These are phyloP conservation scores for Budorcas taxicolor DNA, from an alignment of 2,113 vertebrate species.

Conservation along the genomic window DNA sequence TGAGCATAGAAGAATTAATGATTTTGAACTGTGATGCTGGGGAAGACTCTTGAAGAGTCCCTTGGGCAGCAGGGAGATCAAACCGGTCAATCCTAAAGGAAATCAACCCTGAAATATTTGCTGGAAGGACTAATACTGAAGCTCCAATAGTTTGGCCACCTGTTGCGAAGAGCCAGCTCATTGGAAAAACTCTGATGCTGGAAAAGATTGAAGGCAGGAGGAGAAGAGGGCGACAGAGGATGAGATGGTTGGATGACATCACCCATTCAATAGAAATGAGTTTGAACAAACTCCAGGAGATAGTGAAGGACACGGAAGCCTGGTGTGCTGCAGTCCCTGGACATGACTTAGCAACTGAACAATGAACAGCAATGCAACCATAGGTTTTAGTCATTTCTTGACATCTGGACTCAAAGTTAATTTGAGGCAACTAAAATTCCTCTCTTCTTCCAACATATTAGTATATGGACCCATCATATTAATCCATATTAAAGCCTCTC, in stretches of 20 bases:
- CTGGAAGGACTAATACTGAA: not conserved
- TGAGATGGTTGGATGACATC: not conserved
- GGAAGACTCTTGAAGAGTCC: not conserved
- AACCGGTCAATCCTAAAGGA: not conserved
- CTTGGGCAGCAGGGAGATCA: not conserved
- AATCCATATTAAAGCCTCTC: not conserved
- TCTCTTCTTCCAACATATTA: not conserved
- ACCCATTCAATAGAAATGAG: not conserved
- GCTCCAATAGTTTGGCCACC: not conserved
- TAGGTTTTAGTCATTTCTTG: not conserved
- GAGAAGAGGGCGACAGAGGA: not conserved
- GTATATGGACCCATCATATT: not conserved
- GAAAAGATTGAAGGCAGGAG: not conserved
- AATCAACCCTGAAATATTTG: not conserved
- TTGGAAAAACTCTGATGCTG: not conserved
- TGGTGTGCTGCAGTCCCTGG: not conserved
- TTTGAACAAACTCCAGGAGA: not conserved
- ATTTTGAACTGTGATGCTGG: not conserved
- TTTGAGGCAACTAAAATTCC: not conserved
- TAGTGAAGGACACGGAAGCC: not conserved
- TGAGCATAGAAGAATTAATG: not conserved
- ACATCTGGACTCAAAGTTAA: not conserved
- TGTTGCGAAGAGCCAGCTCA: not conserved
- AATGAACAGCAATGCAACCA: not conserved
- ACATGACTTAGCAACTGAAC: not conserved